Evolutionary conservation across 1,140 invertebrate genomes (phyloP).

Genomic region (Drosophila ambigua): DNA sequence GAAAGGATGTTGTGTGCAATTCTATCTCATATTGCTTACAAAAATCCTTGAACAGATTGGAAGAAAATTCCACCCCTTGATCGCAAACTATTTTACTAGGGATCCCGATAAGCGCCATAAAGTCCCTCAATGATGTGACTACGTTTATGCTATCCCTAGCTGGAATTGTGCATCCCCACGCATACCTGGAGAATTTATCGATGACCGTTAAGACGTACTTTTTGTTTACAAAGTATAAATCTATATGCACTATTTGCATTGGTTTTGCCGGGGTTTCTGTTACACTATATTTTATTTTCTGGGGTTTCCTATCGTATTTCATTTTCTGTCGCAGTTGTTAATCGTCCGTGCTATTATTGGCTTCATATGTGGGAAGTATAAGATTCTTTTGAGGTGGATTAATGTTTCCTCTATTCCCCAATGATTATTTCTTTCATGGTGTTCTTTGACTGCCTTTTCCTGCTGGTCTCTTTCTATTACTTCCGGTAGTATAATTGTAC

Average conservation of each 20-base stretch:
- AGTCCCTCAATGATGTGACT: conserved; percentile 45
- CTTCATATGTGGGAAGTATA: conserved; percentile 4
- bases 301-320: conserved; percentile 74
- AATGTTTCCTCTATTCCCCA: conserved; percentile 5
- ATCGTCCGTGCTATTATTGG: conserved; percentile 18
- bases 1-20: neutral
- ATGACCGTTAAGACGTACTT: conserved; percentile 61
- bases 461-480: neutral
- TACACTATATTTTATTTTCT: conserved; percentile 52
- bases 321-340: conserved; percentile 51
- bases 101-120: conserved; percentile 9
- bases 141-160: conserved; percentile 45
- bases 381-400: neutral
- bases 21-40: neutral
- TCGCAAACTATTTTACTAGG: neutral
- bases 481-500: neutral
- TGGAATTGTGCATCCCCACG: too few relatives aligned
- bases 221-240: conserved; percentile 54
- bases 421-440: neutral
- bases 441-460: neutral
- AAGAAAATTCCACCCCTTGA: neutral
- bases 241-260: conserved; percentile 65
- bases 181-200: conserved; percentile 70
- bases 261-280: conserved; percentile 57
- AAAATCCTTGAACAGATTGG: neutral